A percentile compares a stretch with the other conserved stretches of the same genome.
phyloP scores from a whole-genome alignment of 1,140 invertebrate species.

The Leptopilina boulardi region DNA sequence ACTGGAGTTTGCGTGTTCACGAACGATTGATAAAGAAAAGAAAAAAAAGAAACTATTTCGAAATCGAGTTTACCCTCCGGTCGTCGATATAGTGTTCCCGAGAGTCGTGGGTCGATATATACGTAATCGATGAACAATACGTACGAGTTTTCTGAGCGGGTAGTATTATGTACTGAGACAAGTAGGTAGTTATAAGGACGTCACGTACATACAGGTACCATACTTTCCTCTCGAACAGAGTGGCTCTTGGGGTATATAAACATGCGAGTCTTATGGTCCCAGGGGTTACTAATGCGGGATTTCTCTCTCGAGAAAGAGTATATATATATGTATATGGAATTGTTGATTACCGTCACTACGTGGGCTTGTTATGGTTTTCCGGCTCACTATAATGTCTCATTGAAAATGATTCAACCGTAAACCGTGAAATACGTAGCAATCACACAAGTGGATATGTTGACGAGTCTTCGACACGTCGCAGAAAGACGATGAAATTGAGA shows the following conservation, averaged over 20 bases:
- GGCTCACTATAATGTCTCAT: conserved; percentile 61
- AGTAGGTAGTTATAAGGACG: conserved; percentile 46
- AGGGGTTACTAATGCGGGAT: conserved; percentile 39
- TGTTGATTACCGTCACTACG: conserved; percentile 52
- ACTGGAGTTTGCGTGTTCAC: conserved; percentile 6
- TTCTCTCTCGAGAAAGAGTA: conserved; percentile 29
- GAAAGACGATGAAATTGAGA: conserved; percentile 47
- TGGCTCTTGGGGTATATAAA: conserved; percentile 47
- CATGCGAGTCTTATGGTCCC: conserved; percentile 51
- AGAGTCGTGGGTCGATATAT: conserved; percentile 38
- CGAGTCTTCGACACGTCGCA: conserved; percentile 24
- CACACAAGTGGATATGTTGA: conserved; percentile 38
- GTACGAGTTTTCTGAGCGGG: conserved; percentile 8
- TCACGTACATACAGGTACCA: conserved; percentile 35
- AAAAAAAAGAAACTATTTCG: not conserved
- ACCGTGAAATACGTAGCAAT: conserved; percentile 65
- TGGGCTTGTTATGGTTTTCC: conserved; percentile 64
- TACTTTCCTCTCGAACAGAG: conserved; percentile 14
- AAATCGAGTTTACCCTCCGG: conserved; percentile 38
- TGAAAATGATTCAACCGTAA: conserved; percentile 59
- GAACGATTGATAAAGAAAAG: conserved; percentile 43
- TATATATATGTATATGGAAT: conserved; percentile 18
- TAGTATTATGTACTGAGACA: conserved; percentile 33
- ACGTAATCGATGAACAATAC: conserved; percentile 52
- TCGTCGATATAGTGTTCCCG: not conserved